Conservation (phyloP, 1,140 invertebrate genomes). For the Neodiprion pinetum region DNA sequence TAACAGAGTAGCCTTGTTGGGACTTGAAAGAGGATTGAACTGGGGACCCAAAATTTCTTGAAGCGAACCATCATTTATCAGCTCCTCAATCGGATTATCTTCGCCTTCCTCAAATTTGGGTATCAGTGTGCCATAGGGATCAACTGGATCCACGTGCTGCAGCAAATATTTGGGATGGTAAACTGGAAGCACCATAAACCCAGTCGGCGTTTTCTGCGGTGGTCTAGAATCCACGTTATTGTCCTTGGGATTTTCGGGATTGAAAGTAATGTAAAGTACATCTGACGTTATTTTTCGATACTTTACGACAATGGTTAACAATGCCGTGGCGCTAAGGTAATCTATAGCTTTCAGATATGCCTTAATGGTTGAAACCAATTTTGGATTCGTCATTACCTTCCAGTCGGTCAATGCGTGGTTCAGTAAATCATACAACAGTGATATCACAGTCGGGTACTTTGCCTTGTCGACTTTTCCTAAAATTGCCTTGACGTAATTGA, state of each 20-base stretch:
- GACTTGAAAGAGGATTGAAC: constrained; percentile 18
- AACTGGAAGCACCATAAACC: constrained; percentile 23
- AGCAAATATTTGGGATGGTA: constrained; percentile 28
- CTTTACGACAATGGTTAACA: neutral
- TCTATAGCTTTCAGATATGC: constrained; percentile 7
- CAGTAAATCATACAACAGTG: constrained; percentile 20
- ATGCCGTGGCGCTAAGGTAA: neutral
- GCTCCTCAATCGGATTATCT: constrained; percentile 6
- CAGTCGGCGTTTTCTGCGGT: constrained; percentile 6
- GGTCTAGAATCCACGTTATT: constrained; percentile 9
- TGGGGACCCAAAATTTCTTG: constrained; percentile 11
- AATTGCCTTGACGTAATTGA: constrained; percentile 18
- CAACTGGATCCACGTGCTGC: constrained; percentile 16
- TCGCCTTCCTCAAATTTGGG: constrained; percentile 10
- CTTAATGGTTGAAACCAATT: neutral
- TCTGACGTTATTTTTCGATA: neutral
- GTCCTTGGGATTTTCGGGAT: neutral
- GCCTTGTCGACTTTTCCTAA: constrained; percentile 12
- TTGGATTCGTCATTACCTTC: neutral
- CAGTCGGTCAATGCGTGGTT: neutral
- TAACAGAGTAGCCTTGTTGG: constrained; percentile 25
- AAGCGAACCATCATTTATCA: constrained; percentile 11
- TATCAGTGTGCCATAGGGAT: constrained; percentile 25
- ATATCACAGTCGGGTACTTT: constrained; percentile 20
- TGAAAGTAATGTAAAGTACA: neutral